Percentiles rank a stretch among this genome's conserved stretches.
phyloP scores from a whole-genome alignment of 2,113 vertebrate genomes.

The Hyperopisus bebe region DNA sequence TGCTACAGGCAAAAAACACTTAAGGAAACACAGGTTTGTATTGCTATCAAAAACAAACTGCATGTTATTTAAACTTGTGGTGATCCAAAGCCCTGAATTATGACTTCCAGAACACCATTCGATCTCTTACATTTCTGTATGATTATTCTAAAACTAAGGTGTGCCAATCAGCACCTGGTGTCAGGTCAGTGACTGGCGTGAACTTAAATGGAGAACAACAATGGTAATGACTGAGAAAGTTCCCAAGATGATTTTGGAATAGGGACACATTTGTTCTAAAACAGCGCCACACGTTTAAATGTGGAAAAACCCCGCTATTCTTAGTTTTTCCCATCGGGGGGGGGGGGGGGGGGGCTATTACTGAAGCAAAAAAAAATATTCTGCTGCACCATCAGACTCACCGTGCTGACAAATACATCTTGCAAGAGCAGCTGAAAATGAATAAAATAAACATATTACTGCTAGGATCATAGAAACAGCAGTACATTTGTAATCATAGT shows the following conservation, averaged over 20 bases:
- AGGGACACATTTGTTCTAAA: background rate
- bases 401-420: background rate
- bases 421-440: background rate
- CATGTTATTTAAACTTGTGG: background rate
- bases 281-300: background rate
- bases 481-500: background rate
- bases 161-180: background rate
- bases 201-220: background rate
- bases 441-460: background rate
- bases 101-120: background rate
- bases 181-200: background rate
- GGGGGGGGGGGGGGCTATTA: background rate
- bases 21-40: background rate
- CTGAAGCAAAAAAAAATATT: background rate
- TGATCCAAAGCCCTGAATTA: background rate
- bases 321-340: background rate
- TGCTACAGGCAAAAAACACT: background rate
- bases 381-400: background rate
- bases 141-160: background rate
- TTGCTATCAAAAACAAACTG: background rate
- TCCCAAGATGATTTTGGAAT: background rate
- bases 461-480: background rate
- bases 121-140: background rate
- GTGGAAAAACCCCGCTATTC: background rate
- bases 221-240: background rate